A percentile compares a stretch with the other conserved stretches of the same genome.
These are phyloP conservation scores for Muntiacus reevesi DNA, from an alignment of 2,113 vertebrate species.

Conservation along the genomic window DNA sequence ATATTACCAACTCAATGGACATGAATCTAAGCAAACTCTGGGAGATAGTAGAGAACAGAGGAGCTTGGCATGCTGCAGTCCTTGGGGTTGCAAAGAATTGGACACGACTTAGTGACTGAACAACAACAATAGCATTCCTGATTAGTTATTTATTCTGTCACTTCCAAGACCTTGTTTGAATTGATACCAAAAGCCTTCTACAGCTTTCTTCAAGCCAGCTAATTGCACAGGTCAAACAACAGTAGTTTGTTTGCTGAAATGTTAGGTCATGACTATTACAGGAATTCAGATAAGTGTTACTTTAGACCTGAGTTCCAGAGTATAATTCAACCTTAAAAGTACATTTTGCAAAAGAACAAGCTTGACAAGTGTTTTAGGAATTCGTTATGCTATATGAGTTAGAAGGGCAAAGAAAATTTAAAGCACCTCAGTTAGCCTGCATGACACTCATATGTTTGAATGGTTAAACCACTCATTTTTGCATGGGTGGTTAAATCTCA, in stretches of 20 bases:
- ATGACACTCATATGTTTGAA: constrained; percentile 7
- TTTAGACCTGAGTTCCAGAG: constrained; percentile 6
- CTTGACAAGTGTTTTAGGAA: constrained; percentile 35
- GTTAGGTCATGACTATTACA: not conserved
- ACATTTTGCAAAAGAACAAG: not conserved
- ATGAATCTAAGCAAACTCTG: not conserved
- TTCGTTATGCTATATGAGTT: not conserved
- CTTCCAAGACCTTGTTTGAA: constrained; percentile 4
- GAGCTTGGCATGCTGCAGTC: not conserved
- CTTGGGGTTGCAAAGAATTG: not conserved
- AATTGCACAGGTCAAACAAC: not conserved
- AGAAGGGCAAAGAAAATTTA: not conserved
- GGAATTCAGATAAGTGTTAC: not conserved
- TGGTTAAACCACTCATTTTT: constrained; percentile 9
- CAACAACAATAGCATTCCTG: not conserved
- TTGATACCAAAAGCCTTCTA: not conserved
- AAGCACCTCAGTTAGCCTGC: constrained; percentile 2
- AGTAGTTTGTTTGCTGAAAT: not conserved
- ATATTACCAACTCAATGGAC: not conserved
- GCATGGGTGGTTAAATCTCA: not conserved
- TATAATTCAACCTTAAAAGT: constrained; percentile 8
- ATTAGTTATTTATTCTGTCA: not conserved
- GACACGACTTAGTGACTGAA: not conserved
- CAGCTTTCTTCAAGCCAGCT: not conserved
- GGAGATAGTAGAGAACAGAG: not conserved